Conservation (phyloP, 2,888 invertebrate genomes). For the Pandemis cinnamomeana region DNA sequence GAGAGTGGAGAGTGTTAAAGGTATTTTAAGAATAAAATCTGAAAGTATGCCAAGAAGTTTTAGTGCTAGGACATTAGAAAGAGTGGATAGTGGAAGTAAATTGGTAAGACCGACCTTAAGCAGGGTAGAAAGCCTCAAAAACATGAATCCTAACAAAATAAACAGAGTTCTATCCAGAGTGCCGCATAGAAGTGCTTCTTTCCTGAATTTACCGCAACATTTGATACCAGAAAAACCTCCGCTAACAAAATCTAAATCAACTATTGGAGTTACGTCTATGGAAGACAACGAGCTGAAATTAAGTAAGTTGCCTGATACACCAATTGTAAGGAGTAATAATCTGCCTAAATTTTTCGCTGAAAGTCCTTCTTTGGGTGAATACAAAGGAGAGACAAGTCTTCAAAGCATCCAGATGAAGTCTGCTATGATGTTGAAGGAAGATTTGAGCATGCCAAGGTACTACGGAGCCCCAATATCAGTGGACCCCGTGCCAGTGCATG, state of each 20-base stretch:
- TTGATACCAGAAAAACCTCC: constrained; percentile 73
- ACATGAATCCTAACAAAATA: constrained; percentile 72
- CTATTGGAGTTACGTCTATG: constrained; percentile 68
- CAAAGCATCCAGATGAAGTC: constrained; percentile 83
- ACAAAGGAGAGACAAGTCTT: constrained; percentile 74
- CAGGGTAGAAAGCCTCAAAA: constrained; percentile 78
- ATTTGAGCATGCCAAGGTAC: constrained; percentile 87
- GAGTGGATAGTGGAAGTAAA: constrained; percentile 67
- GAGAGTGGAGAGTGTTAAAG: constrained; percentile 75
- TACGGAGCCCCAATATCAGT: constrained; percentile 75
- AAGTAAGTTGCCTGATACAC: constrained; percentile 77
- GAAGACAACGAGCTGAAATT: constrained; percentile 66
- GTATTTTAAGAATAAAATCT: constrained; percentile 66
- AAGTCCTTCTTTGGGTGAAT: constrained; percentile 69
- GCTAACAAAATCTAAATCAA: constrained; percentile 73
- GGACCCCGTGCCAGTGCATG: constrained; percentile 66
- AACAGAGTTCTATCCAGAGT: constrained; percentile 75
- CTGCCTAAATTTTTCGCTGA: constrained; percentile 79
- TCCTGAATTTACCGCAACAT: constrained; percentile 77
- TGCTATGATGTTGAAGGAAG: constrained; percentile 78
- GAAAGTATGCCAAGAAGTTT: constrained; percentile 66
- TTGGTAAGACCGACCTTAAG: constrained; percentile 61
- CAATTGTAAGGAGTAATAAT: constrained; percentile 78
- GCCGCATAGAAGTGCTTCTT: constrained; percentile 80
- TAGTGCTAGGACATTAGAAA: constrained; percentile 70